Percentiles rank a stretch among this genome's conserved stretches.
These are phyloP conservation scores for Ondatra zibethicus DNA, from an alignment of 2,113 vertebrate species.

Conservation along the genomic window DNA sequence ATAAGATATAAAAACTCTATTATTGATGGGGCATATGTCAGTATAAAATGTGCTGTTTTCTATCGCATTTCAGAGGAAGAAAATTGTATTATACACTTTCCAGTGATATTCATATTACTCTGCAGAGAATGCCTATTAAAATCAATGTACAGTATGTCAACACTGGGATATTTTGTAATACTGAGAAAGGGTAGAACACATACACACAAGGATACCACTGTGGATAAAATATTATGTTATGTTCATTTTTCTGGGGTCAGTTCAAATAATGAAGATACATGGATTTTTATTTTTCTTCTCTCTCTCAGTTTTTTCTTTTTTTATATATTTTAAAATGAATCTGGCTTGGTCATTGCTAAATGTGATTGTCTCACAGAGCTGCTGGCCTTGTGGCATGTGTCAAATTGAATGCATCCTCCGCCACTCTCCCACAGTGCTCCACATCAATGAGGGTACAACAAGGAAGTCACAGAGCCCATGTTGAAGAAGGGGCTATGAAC, in stretches of 20 bases:
- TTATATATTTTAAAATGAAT: slow-evolving; percentile 42
- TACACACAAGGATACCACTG: slow-evolving; percentile 70
- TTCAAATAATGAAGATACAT: slow-evolving; percentile 45
- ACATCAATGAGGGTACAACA: accelerated
- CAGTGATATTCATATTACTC: slow-evolving; percentile 87
- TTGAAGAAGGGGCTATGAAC: not conserved
- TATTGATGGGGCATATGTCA: slow-evolving; percentile 88
- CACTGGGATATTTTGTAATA: slow-evolving; percentile 82
- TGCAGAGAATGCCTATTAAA: slow-evolving; percentile 88
- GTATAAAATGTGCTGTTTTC: slow-evolving; percentile 88
- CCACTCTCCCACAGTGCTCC: not conserved
- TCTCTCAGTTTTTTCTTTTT: not conserved
- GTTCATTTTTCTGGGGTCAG: not conserved
- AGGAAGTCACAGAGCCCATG: not conserved
- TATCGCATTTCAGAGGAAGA: slow-evolving; percentile 84
- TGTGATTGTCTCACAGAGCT: not conserved
- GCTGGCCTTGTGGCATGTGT: slow-evolving; percentile 32
- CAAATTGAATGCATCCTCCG: not conserved
- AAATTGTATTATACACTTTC: slow-evolving; percentile 88
- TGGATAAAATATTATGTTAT: slow-evolving; percentile 69
- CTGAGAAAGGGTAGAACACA: slow-evolving; percentile 73
- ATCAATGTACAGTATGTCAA: slow-evolving; percentile 87
- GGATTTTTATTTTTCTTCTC: not conserved
- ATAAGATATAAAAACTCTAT: slow-evolving; percentile 91
- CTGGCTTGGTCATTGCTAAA: not conserved